Conservation (phyloP, 92 coral and sea anemone species). For the Actinernus sp. region DNA sequence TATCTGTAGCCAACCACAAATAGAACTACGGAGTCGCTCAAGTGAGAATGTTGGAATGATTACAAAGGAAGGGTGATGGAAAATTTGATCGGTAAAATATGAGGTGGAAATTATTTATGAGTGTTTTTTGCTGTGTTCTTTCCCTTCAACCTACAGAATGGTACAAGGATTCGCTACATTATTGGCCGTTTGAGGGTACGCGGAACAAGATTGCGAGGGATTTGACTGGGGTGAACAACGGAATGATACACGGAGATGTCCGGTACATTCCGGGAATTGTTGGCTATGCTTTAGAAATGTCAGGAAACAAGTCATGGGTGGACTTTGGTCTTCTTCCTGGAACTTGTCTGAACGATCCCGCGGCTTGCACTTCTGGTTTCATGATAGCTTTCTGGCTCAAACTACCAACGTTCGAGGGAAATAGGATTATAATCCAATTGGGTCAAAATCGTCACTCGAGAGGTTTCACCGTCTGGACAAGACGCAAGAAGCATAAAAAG, state of each 20-base stretch:
- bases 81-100: too few species aligned
- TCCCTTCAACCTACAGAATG: slow-evolving; percentile 79
- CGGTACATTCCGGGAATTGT: slow-evolving; percentile 75
- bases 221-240: slow-evolving; percentile 62
- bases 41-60: too few species aligned
- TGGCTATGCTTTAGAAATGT: slow-evolving; percentile 82
- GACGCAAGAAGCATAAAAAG: slow-evolving; percentile 33
- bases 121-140: slow-evolving; percentile 53
- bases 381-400: slow-evolving; percentile 90
- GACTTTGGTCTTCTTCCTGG: slow-evolving; percentile 72
- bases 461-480: slow-evolving; percentile 89
- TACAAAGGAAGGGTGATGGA: too few species aligned
- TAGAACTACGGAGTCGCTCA: too few species aligned
- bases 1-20: too few species aligned
- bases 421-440: slow-evolving; percentile 84
- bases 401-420: slow-evolving; percentile 66
- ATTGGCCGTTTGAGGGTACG: slow-evolving; percentile 90
- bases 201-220: slow-evolving; percentile 47
- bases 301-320: slow-evolving; percentile 57
- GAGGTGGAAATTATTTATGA: slow-evolving; percentile 49
- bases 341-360: slow-evolving; percentile 80
- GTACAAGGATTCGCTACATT: slow-evolving; percentile 74
- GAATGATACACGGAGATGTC: slow-evolving; percentile 64
- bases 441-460: slow-evolving; percentile 80
- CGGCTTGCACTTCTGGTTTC: slow-evolving; percentile 70